Percentiles rank a stretch among this genome's conserved stretches.
These are phyloP conservation scores for Troilus luridus DNA, from an alignment of 2,888 invertebrate genomes.

Conservation along the genomic window DNA sequence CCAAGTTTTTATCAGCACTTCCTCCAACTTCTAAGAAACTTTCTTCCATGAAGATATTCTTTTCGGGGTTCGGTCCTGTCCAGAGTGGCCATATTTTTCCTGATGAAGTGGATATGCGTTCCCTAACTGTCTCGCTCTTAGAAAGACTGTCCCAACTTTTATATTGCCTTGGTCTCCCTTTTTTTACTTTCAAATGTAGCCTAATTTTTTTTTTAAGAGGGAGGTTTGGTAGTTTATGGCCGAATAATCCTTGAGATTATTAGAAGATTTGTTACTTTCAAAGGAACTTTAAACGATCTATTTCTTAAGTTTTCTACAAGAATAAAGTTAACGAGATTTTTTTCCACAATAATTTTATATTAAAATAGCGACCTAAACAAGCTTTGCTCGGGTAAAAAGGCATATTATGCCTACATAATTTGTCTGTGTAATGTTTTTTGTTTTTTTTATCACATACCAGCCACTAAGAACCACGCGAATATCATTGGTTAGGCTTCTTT, in stretches of 20 bases:
- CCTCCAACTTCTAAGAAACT: not conserved
- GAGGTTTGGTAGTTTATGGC: not conserved
- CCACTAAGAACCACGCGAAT: too few relatives aligned
- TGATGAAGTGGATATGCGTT: constrained; percentile 17
- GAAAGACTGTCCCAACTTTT: not conserved
- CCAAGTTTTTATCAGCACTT: constrained; percentile 8
- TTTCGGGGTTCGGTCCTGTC: not conserved
- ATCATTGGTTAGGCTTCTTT: too few relatives aligned
- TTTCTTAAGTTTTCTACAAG: not conserved
- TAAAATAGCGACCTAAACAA: not conserved
- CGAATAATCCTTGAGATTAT: not conserved
- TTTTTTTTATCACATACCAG: too few relatives aligned
- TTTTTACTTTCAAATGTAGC: not conserved
- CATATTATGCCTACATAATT: too few relatives aligned
- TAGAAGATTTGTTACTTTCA: not conserved
- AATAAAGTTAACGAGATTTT: too few relatives aligned
- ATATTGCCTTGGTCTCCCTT: not conserved
- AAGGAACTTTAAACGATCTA: not conserved
- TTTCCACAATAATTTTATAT: not conserved
- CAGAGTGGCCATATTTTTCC: not conserved
- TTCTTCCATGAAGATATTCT: not conserved
- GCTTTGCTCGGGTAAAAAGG: too few relatives aligned
- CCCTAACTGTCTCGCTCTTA: not conserved
- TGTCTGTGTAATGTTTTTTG: too few relatives aligned
- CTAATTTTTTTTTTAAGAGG: not conserved